These are phyloP conservation scores for Eristalinus sepulchralis DNA, from an alignment of 2,888 invertebrate species.

Conservation along the genomic window DNA sequence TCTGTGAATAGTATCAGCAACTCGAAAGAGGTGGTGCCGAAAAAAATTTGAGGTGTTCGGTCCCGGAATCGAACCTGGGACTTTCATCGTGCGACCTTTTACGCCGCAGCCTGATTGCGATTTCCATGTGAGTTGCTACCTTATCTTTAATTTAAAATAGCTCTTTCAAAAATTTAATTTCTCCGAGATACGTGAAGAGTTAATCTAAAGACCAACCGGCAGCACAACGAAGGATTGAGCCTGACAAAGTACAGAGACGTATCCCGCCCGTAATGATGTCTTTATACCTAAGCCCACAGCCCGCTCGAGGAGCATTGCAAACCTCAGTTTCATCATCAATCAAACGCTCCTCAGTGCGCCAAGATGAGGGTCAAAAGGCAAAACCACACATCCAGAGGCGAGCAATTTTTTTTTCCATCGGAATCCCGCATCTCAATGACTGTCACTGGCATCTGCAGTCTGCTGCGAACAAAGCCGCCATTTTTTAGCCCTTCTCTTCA, in stretches of 20 bases:
- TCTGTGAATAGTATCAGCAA: too few species aligned
- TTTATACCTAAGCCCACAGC: background rate
- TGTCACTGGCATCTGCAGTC: conserved; percentile 61
- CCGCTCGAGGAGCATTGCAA: conserved; percentile 43
- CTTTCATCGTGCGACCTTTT: too few species aligned
- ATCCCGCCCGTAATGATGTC: background rate
- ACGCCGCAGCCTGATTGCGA: too few species aligned
- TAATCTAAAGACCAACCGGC: background rate
- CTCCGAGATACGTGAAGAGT: background rate
- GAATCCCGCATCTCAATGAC: conserved; percentile 61
- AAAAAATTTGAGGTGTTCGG: too few species aligned
- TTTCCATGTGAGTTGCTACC: too few species aligned
- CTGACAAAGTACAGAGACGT: background rate
- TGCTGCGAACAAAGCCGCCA: conserved; percentile 37
- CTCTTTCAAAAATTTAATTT: background rate
- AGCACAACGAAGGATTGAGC: background rate
- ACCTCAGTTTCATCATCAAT: conserved; percentile 68
- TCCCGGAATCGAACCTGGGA: too few species aligned
- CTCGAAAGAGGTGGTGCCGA: too few species aligned
- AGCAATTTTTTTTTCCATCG: background rate
- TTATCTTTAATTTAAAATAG: too few species aligned
- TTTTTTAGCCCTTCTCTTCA: conserved; percentile 31
- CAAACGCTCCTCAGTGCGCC: conserved; percentile 31
- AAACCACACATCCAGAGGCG: conserved; percentile 9
- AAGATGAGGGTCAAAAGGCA: background rate